These are phyloP conservation scores for Lasioglossum malachurum DNA, from an alignment of 2,888 invertebrate species.

Conservation along the genomic window DNA sequence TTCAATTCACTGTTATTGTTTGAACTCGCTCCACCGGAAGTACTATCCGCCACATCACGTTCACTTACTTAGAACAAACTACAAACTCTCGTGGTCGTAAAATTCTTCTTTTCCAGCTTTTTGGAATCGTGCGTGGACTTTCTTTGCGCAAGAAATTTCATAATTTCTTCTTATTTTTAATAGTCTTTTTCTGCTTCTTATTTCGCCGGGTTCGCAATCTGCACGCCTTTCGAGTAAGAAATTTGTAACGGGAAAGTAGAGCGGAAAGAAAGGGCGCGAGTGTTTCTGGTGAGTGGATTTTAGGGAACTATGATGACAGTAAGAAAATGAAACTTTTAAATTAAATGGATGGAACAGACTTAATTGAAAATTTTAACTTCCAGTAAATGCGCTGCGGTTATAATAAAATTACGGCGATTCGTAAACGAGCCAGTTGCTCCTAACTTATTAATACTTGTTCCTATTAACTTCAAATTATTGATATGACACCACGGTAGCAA, in stretches of 20 bases:
- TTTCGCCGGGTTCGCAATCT: not conserved
- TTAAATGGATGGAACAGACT: not conserved
- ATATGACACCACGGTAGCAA: not conserved
- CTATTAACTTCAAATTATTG: not conserved
- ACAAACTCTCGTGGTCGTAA: not conserved
- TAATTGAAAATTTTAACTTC: not conserved
- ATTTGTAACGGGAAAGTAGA: conserved; percentile 8
- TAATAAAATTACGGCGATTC: not conserved
- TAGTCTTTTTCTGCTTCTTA: conserved; percentile 16
- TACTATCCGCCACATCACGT: not conserved
- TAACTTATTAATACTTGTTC: not conserved
- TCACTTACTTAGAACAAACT: not conserved
- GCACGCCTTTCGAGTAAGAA: not conserved
- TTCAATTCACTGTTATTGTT: not conserved
- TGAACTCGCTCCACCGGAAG: not conserved
- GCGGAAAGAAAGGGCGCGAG: conserved; percentile 7
- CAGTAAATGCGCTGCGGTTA: not conserved
- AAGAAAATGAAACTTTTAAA: conserved; percentile 13
- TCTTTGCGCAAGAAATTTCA: conserved; percentile 6
- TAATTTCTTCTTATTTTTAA: conserved; percentile 6
- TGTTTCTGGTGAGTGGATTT: not conserved
- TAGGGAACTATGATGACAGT: conserved; percentile 12
- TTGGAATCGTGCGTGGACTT: not conserved
- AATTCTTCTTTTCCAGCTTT: not conserved
- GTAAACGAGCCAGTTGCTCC: not conserved